These are phyloP conservation scores for Drosophila testacea DNA, from an alignment of 2,888 invertebrate genomes.

Conservation along the genomic window DNA sequence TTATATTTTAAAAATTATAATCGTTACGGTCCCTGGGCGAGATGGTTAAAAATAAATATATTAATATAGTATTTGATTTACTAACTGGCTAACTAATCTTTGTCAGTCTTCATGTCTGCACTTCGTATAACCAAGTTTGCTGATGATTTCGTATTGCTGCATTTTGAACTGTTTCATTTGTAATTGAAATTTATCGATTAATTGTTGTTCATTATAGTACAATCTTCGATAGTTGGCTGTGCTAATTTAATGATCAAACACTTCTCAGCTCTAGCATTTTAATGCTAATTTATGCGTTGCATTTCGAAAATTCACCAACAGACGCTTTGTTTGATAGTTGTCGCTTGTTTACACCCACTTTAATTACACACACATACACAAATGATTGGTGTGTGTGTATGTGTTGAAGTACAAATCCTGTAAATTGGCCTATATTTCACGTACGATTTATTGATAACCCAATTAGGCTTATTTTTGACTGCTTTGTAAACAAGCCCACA, in stretches of 20 bases:
- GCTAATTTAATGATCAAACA: constrained; percentile 53
- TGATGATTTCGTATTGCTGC: not conserved
- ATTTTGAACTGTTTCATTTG: not conserved
- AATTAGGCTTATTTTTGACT: constrained; percentile 62
- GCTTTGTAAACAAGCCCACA: constrained; percentile 48
- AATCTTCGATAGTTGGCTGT: constrained; percentile 30
- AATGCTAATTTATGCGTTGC: constrained; percentile 59
- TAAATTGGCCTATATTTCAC: constrained; percentile 61
- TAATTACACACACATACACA: constrained; percentile 9
- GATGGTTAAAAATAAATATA: too few species aligned
- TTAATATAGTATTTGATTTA: not conserved
- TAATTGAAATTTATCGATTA: constrained; percentile 28
- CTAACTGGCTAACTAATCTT: too few species aligned
- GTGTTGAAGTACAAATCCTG: constrained; percentile 46
- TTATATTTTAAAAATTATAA: too few species aligned
- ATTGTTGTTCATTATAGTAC: constrained; percentile 44
- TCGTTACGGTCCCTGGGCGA: too few species aligned
- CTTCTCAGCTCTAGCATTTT: constrained; percentile 46
- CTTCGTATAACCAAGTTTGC: not conserved
- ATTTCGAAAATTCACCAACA: constrained; percentile 35
- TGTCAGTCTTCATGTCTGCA: too few species aligned
- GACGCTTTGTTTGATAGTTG: constrained; percentile 30
- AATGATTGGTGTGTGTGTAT: not conserved
- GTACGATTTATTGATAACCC: constrained; percentile 68
- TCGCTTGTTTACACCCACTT: constrained; percentile 16